Base-by-base conservation (phyloP, 2,797 vertebrate species). In the Pangasius djambal region DNA sequence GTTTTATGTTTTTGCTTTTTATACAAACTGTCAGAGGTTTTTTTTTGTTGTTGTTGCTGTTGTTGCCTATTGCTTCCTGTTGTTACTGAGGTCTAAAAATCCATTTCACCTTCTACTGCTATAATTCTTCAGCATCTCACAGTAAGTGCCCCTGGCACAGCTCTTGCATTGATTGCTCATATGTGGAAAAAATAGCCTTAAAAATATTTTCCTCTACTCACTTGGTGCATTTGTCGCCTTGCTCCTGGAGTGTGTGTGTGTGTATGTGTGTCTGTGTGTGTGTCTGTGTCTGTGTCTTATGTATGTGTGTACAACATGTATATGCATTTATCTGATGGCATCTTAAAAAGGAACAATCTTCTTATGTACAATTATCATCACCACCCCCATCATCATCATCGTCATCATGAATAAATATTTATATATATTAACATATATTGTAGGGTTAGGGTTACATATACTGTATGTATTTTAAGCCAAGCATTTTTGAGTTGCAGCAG, bases 401-500 rank as follows among this genome's bases (percentile, higher is more conserved):
- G n/a, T n/a, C n/a, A n/a, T n/a, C n/a, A n/a, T n/a, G n/a, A n/a
- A n/a, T n/a, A n/a, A n/a, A n/a, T n/a, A n/a, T n/a, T n/a, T n/a
- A n/a, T 69, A 8, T 70, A 15, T 13, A 9, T 31, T 84, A 90
- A 88, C 67, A n/a, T n/a, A n/a, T n/a, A n/a, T n/a, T n/a, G n/a
- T n/a, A n/a, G n/a, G n/a, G n/a, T n/a, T n/a, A n/a, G n/a, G n/a
- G n/a, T 70, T 61, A 65, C 70, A n/a, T 52, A 22, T 83, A 83
- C 86, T 74, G 75, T 89, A 89, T 90, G 75, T 88, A 89, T 92
- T 93, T 90, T 88, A 87, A 86, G 89, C 91, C 87, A 34, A 88
- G 70, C 88, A 81, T 93, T 87, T 15, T 65, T 31, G 77, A 63
- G 63, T 52, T 78, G 86, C 75, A 77, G 87, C 72, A 86, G 52